A percentile compares a stretch with the other conserved stretches of the same genome.
These are phyloP conservation scores for Rhynchophorus ferrugineus DNA, from an alignment of 1,140 invertebrate species.

Conservation along the genomic window DNA sequence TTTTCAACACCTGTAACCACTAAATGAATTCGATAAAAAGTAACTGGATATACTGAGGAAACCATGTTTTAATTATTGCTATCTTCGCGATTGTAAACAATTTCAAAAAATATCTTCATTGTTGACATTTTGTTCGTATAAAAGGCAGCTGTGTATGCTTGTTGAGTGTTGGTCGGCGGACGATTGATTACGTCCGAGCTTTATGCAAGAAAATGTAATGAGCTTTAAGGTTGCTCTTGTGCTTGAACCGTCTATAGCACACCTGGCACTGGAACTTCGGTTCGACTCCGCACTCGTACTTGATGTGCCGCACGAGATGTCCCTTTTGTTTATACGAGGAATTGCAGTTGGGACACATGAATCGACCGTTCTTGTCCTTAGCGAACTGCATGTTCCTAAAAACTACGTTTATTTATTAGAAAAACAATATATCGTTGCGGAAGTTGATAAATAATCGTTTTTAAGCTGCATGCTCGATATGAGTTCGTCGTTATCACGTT, in stretches of 20 bases:
- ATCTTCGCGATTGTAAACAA: no score
- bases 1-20: no score
- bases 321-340: conserved; percentile 32
- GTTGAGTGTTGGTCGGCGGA: no score
- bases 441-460: background rate
- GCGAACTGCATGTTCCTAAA: conserved; percentile 29
- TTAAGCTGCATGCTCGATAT: no score
- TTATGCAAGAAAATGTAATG: conserved; percentile 29
- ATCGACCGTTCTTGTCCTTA: conserved; percentile 26
- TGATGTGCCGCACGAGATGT: conserved; percentile 49
- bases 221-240: conserved; percentile 28
- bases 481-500: no score
- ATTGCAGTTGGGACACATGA: conserved; percentile 26
- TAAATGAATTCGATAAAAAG: no score
- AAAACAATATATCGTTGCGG: background rate
- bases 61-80: no score
- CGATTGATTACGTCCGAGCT: no score
- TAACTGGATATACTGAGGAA: no score
- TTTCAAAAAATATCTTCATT: no score
- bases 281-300: conserved; percentile 62
- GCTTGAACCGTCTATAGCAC: conserved; percentile 28
- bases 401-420: conserved; percentile 17
- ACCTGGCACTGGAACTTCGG: conserved; percentile 62
- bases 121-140: no score
- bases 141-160: no score